Percentiles rank a stretch among this genome's conserved stretches.
phyloP scores from a whole-genome alignment of 2,797 vertebrate genomes.

The Sciaenops ocellatus region DNA sequence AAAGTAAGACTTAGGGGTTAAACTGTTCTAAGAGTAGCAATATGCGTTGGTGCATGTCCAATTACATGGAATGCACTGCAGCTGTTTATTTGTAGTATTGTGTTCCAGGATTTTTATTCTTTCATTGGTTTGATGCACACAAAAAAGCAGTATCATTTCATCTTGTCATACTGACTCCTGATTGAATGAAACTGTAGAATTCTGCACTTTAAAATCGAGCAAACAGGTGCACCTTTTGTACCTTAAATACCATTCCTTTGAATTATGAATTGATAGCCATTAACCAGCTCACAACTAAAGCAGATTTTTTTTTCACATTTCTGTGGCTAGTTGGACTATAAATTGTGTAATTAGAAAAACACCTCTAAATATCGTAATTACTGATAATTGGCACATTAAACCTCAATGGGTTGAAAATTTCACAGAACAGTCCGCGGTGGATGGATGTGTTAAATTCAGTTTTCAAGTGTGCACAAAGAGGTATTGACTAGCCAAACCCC shows the following conservation, averaged over 20 bases:
- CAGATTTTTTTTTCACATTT: no score
- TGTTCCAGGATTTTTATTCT: background rate
- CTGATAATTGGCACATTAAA: conserved; percentile 5
- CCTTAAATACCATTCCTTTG: background rate
- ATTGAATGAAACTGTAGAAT: background rate
- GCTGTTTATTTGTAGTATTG: conserved; percentile 3
- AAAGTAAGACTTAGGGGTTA: background rate
- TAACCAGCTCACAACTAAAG: background rate
- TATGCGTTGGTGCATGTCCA: background rate
- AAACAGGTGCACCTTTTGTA: background rate
- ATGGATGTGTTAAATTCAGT: conserved; percentile 72
- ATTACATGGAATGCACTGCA: background rate
- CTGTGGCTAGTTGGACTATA: background rate
- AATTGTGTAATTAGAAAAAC: background rate
- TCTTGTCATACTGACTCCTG: background rate
- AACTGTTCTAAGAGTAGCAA: background rate
- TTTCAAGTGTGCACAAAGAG: conserved; percentile 69
- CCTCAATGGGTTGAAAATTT: background rate
- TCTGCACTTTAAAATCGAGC: background rate
- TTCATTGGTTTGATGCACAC: no score
- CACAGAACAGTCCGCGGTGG: background rate
- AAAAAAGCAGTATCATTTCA: background rate
- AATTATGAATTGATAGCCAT: background rate
- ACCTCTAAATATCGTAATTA: background rate
- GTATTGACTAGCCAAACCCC: conserved; percentile 72